Percentiles rank a stretch among this genome's conserved stretches.
Conservation (phyloP, 2,888 invertebrate genomes). For the Azorinus chamasolen region DNA sequence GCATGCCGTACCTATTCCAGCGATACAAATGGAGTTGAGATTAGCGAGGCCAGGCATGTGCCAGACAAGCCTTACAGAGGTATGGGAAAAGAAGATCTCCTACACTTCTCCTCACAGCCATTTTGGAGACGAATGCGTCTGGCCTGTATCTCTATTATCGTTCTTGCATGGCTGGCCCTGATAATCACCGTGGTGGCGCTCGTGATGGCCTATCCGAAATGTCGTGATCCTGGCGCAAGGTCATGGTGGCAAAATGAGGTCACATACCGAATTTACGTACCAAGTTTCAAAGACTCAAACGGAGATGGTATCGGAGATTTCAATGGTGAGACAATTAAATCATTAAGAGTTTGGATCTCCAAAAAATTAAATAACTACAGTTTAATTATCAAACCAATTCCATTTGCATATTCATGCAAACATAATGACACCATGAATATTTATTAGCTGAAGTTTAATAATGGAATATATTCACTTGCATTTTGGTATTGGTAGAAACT, state of each 20-base stretch:
- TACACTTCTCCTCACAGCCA: conserved; percentile 79
- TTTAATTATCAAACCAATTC: too few species aligned
- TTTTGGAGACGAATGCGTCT: conserved; percentile 82
- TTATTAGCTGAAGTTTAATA: too few species aligned
- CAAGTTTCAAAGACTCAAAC: conserved; percentile 82
- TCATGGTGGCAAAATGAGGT: conserved; percentile 83
- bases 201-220: conserved; percentile 80
- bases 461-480: too few species aligned
- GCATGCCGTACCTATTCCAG: too few species aligned
- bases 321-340: conserved; percentile 72
- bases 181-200: conserved; percentile 82
- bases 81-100: conserved; percentile 85
- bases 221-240: conserved; percentile 64
- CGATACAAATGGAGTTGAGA: conserved; percentile 32
- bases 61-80: conserved; percentile 74
- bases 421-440: too few species aligned
- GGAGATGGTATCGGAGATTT: conserved; percentile 84
- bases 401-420: too few species aligned
- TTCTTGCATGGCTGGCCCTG: conserved; percentile 82
- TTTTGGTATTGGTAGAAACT: too few species aligned
- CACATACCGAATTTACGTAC: conserved; percentile 81
- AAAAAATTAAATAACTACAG: too few species aligned
- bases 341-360: too few species aligned
- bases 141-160: conserved; percentile 74
- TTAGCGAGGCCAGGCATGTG: conserved; percentile 3